Base-by-base conservation (phyloP, 1,140 invertebrate species). In the Rhopalosiphum maidis region DNA sequence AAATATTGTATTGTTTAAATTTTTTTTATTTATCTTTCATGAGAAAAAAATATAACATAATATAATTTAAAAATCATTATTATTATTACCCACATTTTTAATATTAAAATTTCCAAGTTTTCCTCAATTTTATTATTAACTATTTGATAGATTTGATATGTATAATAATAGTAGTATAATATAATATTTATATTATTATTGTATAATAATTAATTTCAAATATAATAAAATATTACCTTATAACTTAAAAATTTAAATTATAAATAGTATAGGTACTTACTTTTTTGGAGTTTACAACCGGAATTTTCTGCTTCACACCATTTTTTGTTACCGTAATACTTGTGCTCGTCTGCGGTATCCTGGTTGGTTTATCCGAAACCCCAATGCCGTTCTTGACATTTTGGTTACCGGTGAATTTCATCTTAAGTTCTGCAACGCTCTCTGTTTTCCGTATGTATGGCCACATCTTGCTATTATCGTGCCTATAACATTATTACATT, bases 311-410 rank as follows among this genome's bases (percentile, higher is more conserved):
- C 55, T 90, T 90, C 37, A 18, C 2, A 30, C 37, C 37, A 18
- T 43, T 43, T 37, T 25, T 41, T 54, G 8, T 89, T 22, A 30
- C 48, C 41, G 2, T 21, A 6, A 22, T 60, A 90, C 54, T 35
- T 22, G 48, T 93, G 91, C 48, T 9, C 91, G 48, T 93, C 82
- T 37, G 82, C 91, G 91, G 91, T n/a, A 83, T 85, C 91, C 48
- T 92, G 18, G 91, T 92, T 82, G 68, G 21, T 83, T 48, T 86
- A 41, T 37, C 48, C 35, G 77, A 48, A 93, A 93, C 91, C 91
- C 91, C 91, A 93, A 93, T 85, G 91, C 77, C 91, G 91, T 93
- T 93, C 55, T 93, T 93, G 91, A 93, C 91, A 93, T 93, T 93
- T 93, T 93, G 91, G 35, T 93, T 93, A 51, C 82, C 82, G 48